A percentile compares a stretch with the other conserved stretches of the same genome.
These are phyloP conservation scores for Oscheius sp. DNA, from an alignment of 2,888 invertebrate genomes.

Conservation along the genomic window DNA sequence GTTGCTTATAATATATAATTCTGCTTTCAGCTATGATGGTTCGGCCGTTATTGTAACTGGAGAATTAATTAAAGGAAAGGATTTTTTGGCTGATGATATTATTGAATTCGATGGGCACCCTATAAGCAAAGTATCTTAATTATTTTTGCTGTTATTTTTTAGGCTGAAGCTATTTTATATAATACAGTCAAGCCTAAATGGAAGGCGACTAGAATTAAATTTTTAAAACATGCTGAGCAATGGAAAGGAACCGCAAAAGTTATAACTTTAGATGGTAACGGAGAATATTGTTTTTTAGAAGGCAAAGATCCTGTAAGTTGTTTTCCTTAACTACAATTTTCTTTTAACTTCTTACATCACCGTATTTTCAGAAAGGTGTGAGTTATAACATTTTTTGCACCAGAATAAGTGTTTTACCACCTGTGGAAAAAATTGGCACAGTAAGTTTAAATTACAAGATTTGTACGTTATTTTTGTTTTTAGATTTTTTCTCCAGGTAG, in stretches of 20 bases:
- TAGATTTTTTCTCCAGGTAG: constrained; percentile 36
- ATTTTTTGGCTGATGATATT: constrained; percentile 28
- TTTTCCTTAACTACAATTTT: neutral
- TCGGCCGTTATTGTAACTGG: constrained; percentile 26
- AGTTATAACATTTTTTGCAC: constrained; percentile 31
- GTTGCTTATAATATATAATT: neutral
- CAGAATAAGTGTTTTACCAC: constrained; percentile 22
- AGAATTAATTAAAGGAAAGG: constrained; percentile 16
- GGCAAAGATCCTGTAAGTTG: constrained; percentile 14
- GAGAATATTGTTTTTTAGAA: constrained; percentile 32
- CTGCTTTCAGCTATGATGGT: constrained; percentile 24
- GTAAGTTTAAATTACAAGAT: constrained; percentile 14
- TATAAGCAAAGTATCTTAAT: constrained; percentile 11
- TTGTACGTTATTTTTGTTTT: neutral
- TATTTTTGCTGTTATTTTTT: neutral
- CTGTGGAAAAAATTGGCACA: constrained; percentile 8
- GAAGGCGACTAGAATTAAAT: constrained; percentile 33
- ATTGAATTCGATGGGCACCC: constrained; percentile 28
- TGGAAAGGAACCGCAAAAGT: constrained; percentile 37
- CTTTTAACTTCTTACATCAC: neutral
- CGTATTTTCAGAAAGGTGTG: constrained; percentile 23
- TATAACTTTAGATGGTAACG: constrained; percentile 32
- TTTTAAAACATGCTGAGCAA: constrained; percentile 35
- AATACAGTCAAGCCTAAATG: constrained; percentile 26
- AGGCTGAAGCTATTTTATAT: constrained; percentile 23